Base-by-base conservation (phyloP, 2,888 invertebrate genomes). In the Ormyrus nitidulus region DNA sequence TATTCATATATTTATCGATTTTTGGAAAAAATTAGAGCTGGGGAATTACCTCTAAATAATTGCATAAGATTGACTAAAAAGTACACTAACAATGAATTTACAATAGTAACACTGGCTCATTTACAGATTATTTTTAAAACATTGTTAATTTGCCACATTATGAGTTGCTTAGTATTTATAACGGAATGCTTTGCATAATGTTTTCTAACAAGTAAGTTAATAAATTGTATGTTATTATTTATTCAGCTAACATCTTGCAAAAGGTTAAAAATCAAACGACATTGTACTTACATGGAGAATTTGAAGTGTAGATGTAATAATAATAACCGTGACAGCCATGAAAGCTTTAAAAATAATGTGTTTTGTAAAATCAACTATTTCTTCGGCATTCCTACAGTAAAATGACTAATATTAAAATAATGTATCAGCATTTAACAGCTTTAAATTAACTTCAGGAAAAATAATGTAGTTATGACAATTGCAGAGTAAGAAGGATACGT, bases 21-120 rank as follows among this genome's bases (percentile, higher is more conserved):
- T 46, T 61, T 75, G 59, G 68, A 68, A 46, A 75, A 46, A 46
- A 75, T 75, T 46, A 75, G 9, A 61, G 68, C 66, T 6, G 61
- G 75, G 4, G 8, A 34, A 5, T 10, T 75, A 53, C 68, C 75
- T 13, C 19, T 75, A 13, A 4, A 0, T 19, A 44, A 51, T 46
- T 75, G 75, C 53, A 8, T 4, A 68, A 2, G 7, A 5, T 19
- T 9, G 6, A 3, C 13, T 13, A 68, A 46, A 44, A 53, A 34
- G 8, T 11, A 6, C n/a, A 46, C 1, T 6, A 10, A 4, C 8
- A 53, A 54, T 11, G 11, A 59, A 51, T 53, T 46, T 10, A 46
- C 13, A 3, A n/a, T 53, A 10, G 53, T 75, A 11, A 68, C 13
- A 46, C 51, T 68, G 75, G 46, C 6, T 10, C 75, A 75, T 11